These are phyloP conservation scores for Chironomus riparius DNA, from an alignment of 2,888 invertebrate genomes.

Conservation along the genomic window DNA sequence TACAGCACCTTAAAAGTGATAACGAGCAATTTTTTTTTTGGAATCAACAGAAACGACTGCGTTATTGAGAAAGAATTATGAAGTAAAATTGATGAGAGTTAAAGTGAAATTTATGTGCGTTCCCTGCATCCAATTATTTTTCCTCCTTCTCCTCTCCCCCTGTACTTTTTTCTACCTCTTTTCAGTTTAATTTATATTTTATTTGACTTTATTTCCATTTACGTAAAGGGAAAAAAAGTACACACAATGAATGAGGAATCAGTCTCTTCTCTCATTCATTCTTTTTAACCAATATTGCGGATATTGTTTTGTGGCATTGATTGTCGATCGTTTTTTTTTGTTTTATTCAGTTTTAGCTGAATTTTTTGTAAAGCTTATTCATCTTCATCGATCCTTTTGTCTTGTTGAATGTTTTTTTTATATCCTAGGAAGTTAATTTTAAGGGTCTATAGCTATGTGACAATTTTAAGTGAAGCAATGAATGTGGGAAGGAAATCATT, in stretches of 20 bases:
- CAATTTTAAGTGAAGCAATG: no score
- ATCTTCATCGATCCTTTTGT: neutral
- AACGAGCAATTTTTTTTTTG: slow-evolving; percentile 1
- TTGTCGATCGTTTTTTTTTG: neutral
- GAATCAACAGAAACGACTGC: neutral
- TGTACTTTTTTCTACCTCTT: neutral
- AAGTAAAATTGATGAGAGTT: slow-evolving; percentile 7
- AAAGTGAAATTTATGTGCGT: slow-evolving; percentile 6
- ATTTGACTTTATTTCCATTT: slow-evolving; percentile 13
- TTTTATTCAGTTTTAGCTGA: neutral
- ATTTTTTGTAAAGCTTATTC: neutral
- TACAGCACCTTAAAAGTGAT: slow-evolving; percentile 5
- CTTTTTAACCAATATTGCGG: neutral
- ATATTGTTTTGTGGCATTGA: neutral
- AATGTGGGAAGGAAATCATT: no score
- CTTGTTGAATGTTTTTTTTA: neutral
- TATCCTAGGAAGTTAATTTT: no score
- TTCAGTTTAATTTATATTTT: slow-evolving; percentile 9
- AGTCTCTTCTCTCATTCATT: neutral
- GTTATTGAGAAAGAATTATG: neutral
- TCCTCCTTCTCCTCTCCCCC: neutral
- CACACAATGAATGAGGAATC: neutral
- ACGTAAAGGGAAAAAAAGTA: neutral
- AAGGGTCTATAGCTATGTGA: no score
- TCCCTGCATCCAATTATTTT: neutral